Evolutionary conservation across 2,113 vertebrate genomes (phyloP).

Genomic region (Lophura nycthemera): DNA sequence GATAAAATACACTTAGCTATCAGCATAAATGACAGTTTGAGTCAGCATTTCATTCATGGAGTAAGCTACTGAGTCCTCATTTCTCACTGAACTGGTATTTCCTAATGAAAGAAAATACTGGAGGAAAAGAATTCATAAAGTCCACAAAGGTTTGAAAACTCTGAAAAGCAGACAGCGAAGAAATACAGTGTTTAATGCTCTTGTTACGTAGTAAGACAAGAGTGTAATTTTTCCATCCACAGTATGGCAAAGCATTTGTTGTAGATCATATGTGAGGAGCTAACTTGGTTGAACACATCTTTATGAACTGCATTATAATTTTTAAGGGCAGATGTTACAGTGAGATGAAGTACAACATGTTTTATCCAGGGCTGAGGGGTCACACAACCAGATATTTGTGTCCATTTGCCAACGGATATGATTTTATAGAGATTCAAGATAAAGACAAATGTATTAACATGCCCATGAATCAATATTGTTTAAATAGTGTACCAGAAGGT

Average conservation of each 20-base stretch:
- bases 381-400: neutral
- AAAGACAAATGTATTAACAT: conserved; percentile 64
- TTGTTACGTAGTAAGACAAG: neutral
- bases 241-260: neutral
- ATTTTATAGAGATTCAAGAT: conserved; percentile 4
- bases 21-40: neutral
- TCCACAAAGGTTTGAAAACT: neutral
- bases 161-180: conserved; percentile 25
- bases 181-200: neutral
- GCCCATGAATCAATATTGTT: conserved; percentile 67
- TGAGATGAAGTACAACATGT: neutral
- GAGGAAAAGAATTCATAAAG: neutral
- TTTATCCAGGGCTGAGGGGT: neutral
- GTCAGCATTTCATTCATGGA: conserved; percentile 4
- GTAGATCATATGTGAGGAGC: neutral
- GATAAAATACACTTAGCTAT: neutral
- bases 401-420: conserved; percentile 46
- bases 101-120: neutral
- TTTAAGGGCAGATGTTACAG: neutral
- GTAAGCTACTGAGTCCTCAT: conserved; percentile 8
- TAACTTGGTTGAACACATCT: neutral
- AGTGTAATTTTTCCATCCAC: conserved; percentile 21
- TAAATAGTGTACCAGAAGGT: conserved; percentile 73
- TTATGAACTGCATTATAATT: neutral
- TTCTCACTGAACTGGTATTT: neutral